Base-by-base conservation (phyloP, 2,113 vertebrate species). In the Kryptolebias marmoratus region DNA sequence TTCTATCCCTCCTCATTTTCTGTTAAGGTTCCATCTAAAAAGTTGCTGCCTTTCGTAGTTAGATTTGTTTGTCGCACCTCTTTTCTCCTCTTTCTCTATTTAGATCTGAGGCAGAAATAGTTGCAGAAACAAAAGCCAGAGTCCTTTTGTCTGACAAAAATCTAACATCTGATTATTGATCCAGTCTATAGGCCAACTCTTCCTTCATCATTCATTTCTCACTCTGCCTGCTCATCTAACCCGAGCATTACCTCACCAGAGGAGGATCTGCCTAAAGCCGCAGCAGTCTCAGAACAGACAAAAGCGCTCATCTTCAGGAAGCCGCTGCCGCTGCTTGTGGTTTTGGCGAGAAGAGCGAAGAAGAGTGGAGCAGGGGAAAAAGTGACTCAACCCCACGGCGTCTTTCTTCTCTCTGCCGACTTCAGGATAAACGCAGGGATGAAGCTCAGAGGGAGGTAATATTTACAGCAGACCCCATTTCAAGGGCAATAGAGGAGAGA, bases 401-500 rank as follows among this genome's bases (percentile, higher is more conserved):
- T 88, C 88, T 88, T 91, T 77, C 83, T 92, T 88, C 90, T 91
- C 90, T 82, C 79, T 82, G 77, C 87, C 62, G 83, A 81, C 88
- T 76, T 82, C 91, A 88, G 74, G 91, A 91, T 93, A 92, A 85
- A 92, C 89, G 84, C 62, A 89, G 84, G 83, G 92, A 93, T 85
- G 84, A 83, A 88, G 77, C 64, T 49, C 59, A 70, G 62, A 80
- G 72, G 84, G 85, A 89, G 88, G 77, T 89, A 78, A 91, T 88
- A 92, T 90, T 93, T 93, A 90, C 90, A 88, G 90, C 91, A 90
- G 82, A 87, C 89, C 91, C 81, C 86, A 91, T 93, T 95, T 95
- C 89, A 94, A 94, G 89, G 86, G 89, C 80, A 91, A 93, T 85
- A 90, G 88, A 89, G 94, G 92, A 92, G 90, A 93, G 94, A 91